Base-by-base conservation (phyloP, 1,140 invertebrate genomes). In the Cherax quadricarinatus region DNA sequence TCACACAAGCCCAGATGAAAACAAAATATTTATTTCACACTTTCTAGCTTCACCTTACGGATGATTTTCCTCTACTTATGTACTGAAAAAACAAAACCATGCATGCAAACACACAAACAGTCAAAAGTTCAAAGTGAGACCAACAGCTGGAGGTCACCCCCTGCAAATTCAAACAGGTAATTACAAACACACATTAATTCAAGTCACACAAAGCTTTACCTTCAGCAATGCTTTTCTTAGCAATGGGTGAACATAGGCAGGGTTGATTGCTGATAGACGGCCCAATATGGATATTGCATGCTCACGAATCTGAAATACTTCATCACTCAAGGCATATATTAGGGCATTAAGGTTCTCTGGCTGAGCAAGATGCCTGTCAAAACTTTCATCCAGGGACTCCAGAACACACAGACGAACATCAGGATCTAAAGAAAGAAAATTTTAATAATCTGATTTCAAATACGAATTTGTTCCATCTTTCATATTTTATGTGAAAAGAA, bases 241-340 rank as follows among this genome's bases (percentile, higher is more conserved):
- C 41, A 98, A 98, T 0, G 99, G 99, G 97, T 99, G 98, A 0
- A 99, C 98, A 95, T 99, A 99, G 0, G 99, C 99, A 0, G 99
- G 99, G 96, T 99, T 99, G 94, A 98, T 97, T 10, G 96, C 96
- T 94, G 98, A 98, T 48, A 99, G 95, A 93, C 99, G 95, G 0
- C 98, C 99, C 82, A 99, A 97, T 9, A 94, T 99, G 93, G 98
- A 97, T 66, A 99, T 97, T 0, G 98, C 98, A 86, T 99, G 95
- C 95, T 99, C 99, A 79, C 99, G 96, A 87, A 99, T 99, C 95
- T 99, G 98, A 95, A 99, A 99, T 92, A 98, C 97, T 95, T 99
- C 99, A 95, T 99, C 99, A 95, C 99, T 98, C 95, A 99, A 96
- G 0, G 98, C 98, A 49, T 99, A 97, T 94, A 99, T 99, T 10